phyloP scores from a whole-genome alignment of 1,140 invertebrate genomes.

The Drosophila repletoides region DNA sequence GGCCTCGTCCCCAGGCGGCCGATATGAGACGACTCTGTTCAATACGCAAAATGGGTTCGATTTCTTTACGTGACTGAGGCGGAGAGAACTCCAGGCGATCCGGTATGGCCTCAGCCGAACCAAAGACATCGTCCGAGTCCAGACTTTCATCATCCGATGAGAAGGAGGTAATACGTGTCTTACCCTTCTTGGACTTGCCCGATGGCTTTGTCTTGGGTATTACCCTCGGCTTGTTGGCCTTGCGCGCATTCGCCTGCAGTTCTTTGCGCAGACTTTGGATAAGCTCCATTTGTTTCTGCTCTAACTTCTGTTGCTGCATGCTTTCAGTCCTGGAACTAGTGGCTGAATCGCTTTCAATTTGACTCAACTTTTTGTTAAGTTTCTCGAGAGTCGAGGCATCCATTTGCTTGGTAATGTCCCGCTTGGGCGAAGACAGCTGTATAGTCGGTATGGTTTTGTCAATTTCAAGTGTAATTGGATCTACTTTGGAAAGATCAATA shows the following conservation, averaged over 20 bases:
- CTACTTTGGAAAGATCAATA: slow-evolving; percentile 87
- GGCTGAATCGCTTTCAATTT: slow-evolving; percentile 88
- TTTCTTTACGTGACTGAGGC: slow-evolving; percentile 87
- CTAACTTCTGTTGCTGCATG: slow-evolving; percentile 84
- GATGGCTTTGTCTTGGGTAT: slow-evolving; percentile 77
- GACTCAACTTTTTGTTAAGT: slow-evolving; percentile 87
- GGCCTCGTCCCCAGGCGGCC: slow-evolving; percentile 86
- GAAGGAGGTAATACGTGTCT: slow-evolving; percentile 88
- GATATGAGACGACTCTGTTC: slow-evolving; percentile 87
- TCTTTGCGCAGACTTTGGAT: slow-evolving; percentile 82
- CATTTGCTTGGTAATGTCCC: slow-evolving; percentile 86
- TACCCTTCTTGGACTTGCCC: slow-evolving; percentile 83
- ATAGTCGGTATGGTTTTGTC: slow-evolving; percentile 85
- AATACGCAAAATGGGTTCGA: slow-evolving; percentile 87
- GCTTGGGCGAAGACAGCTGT: slow-evolving; percentile 86
- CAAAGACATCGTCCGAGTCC: slow-evolving; percentile 88
- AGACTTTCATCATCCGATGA: slow-evolving; percentile 88
- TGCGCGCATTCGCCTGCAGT: slow-evolving; percentile 67
- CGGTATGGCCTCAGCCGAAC: slow-evolving; percentile 87
- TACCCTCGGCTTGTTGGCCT: slow-evolving; percentile 71
- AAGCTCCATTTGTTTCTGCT: slow-evolving; percentile 83
- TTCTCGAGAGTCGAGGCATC: slow-evolving; percentile 86
- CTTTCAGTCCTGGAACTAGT: slow-evolving; percentile 87
- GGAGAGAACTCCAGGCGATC: slow-evolving; percentile 87
- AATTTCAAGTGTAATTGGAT: slow-evolving; percentile 87